phyloP scores from a whole-genome alignment of 1,140 invertebrate species.

The Drosophila pruinosa region DNA sequence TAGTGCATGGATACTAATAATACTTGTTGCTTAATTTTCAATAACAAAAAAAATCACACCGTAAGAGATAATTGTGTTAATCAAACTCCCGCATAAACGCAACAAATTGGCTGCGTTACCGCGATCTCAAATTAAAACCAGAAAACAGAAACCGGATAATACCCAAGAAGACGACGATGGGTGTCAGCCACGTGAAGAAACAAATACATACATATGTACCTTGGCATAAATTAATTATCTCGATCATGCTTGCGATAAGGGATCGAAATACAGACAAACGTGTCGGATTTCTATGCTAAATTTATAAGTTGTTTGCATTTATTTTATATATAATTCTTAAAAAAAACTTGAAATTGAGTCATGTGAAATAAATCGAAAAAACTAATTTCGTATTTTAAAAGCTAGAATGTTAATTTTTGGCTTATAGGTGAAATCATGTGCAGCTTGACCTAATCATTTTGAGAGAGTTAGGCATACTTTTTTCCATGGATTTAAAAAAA shows the following conservation, averaged over 20 bases:
- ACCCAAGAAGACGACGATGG: not conserved
- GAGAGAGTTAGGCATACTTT: too few species aligned
- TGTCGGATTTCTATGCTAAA: not conserved
- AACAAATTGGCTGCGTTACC: slow-evolving; percentile 41
- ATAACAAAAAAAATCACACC: slow-evolving; percentile 25
- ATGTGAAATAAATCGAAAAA: too few species aligned
- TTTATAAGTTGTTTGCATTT: slow-evolving; percentile 29
- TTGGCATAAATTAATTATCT: slow-evolving; percentile 47
- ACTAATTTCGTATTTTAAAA: too few species aligned
- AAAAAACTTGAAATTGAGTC: slow-evolving; percentile 10
- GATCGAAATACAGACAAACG: too few species aligned
- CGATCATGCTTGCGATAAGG: slow-evolving; percentile 32
- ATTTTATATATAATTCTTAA: not conserved
- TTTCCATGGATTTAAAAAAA: too few species aligned
- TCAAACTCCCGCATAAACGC: slow-evolving; percentile 73
- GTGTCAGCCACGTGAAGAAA: slow-evolving; percentile 7
- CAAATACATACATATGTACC: slow-evolving; percentile 15
- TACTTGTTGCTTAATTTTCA: slow-evolving; percentile 62
- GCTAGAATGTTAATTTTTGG: too few species aligned
- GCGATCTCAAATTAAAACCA: slow-evolving; percentile 60
- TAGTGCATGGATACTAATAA: slow-evolving; percentile 80
- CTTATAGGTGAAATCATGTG: too few species aligned
- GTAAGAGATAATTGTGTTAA: slow-evolving; percentile 61
- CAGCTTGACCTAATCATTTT: too few species aligned
- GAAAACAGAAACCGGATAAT: slow-evolving; percentile 49